phyloP scores from a whole-genome alignment of 2,113 vertebrate species.

The Murina feae region DNA sequence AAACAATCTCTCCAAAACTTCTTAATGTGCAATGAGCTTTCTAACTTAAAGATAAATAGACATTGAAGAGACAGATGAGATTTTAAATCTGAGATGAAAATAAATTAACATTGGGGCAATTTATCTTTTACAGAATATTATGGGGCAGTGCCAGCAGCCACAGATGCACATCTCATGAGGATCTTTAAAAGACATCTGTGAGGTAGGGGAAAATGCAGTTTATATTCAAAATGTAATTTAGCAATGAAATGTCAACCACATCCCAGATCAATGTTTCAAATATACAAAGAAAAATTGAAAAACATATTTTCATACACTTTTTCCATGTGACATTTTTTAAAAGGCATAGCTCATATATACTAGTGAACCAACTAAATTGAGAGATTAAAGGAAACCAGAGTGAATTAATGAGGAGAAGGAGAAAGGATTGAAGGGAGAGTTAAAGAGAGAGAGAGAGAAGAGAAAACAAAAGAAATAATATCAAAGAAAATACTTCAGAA shows the following conservation, averaged over 20 bases:
- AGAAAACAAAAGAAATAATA: neutral
- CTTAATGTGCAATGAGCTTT: neutral
- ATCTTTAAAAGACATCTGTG: slow-evolving; percentile 14
- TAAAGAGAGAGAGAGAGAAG: neutral
- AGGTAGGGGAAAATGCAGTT: neutral
- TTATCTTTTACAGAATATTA: slow-evolving; percentile 34
- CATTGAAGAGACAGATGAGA: neutral
- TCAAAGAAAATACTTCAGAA: neutral
- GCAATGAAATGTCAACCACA: neutral
- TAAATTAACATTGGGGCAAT: slow-evolving; percentile 10
- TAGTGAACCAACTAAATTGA: neutral
- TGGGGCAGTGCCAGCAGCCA: neutral
- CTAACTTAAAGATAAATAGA: slow-evolving; percentile 10
- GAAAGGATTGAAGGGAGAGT: neutral
- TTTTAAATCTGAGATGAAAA: slow-evolving; percentile 16
- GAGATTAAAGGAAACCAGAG: neutral
- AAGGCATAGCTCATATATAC: neutral
- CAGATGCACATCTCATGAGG: neutral
- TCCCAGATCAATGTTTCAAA: neutral
- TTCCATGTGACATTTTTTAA: neutral
- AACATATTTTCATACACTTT: neutral
- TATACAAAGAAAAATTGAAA: neutral
- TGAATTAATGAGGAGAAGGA: neutral
- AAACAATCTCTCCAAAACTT: neutral
- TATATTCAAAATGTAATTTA: neutral